Base-by-base conservation (phyloP, 2,888 invertebrate genomes). In the Crossocerus cetratus region DNA sequence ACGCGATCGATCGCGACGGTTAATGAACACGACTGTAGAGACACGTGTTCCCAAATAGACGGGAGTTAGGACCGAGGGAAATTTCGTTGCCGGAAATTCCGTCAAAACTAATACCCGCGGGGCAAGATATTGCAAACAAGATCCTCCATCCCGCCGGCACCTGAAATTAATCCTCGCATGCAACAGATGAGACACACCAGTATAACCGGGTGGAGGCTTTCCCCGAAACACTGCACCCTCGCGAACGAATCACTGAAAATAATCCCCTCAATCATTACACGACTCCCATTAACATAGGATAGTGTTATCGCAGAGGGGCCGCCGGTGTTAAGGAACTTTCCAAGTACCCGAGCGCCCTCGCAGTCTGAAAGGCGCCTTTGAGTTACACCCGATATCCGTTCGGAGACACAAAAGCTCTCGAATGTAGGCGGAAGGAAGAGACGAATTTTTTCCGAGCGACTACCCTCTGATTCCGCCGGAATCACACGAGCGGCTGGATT, bases 401-500 rank as follows among this genome's bases (percentile, higher is more conserved):
- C 16, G n/a, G 18, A 21, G 59, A 65, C 55, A 69, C 69, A 54
- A 55, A 65, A 65, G 68, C 59, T 75, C 20, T 21, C 20, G 61
- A 49, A 13, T 20, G 20, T 22, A 49, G 43, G 32, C 49, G 42
- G 57, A 57, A 44, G 65, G 42, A 60, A 53, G 42, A 57, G 61
- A 54, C 44, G 59, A 78, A 80, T 83, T 82, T 79, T 78, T 86
- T 86, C 85, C 86, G 59, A 81, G 65, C 74, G 85, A 83, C 74
- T 82, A 74, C 78, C 55, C 77, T 73, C 80, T 77, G 82, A 86
- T 83, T 84, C 80, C 77, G 58, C 42, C 62, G 58, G 79, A 83
- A 84, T 86, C 83, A 83, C 78, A 81, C 81, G 86, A 80, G 56
- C 76, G 78, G 77, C 70, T 86, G 83, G 65, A 76, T 82, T 65